Conservation (phyloP, 2,888 invertebrate genomes). For the Acanthosoma haemorrhoidale region DNA sequence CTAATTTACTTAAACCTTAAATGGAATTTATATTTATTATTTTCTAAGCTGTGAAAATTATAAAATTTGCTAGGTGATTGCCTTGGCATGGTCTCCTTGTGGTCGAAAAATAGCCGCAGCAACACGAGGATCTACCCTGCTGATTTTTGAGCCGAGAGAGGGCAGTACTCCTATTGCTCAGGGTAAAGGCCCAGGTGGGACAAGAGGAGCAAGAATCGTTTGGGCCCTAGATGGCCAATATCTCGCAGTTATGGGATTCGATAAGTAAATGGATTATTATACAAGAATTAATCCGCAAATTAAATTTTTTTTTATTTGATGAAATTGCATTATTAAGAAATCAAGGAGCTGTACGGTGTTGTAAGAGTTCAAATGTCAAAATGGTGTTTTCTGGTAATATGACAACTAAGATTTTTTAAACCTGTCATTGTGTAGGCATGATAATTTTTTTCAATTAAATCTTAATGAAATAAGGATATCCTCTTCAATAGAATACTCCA, state of each 20-base stretch:
- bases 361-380: too few species aligned
- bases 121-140: constrained; percentile 76
- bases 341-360: too few species aligned
- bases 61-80: constrained; percentile 59
- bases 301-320: too few species aligned
- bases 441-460: too few species aligned
- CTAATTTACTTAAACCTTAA: not conserved
- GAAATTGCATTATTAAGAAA: too few species aligned
- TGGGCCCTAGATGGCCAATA: constrained; percentile 85
- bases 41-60: not conserved
- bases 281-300: too few species aligned
- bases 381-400: too few species aligned
- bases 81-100: constrained; percentile 88
- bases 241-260: constrained; percentile 85
- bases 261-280: constrained; percentile 60
- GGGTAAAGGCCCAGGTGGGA: constrained; percentile 82
- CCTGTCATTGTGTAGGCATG: too few species aligned
- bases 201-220: constrained; percentile 79
- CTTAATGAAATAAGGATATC: too few species aligned
- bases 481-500: too few species aligned
- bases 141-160: constrained; percentile 73
- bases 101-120: constrained; percentile 81
- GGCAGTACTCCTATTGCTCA: constrained; percentile 60
- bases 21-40: not conserved
- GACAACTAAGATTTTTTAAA: too few species aligned